Evolutionary conservation across 2,797 vertebrate genomes (phyloP), one percentile per base, ranked within the genome.

Genomic region (Rhynchotus rufescens): DNA sequence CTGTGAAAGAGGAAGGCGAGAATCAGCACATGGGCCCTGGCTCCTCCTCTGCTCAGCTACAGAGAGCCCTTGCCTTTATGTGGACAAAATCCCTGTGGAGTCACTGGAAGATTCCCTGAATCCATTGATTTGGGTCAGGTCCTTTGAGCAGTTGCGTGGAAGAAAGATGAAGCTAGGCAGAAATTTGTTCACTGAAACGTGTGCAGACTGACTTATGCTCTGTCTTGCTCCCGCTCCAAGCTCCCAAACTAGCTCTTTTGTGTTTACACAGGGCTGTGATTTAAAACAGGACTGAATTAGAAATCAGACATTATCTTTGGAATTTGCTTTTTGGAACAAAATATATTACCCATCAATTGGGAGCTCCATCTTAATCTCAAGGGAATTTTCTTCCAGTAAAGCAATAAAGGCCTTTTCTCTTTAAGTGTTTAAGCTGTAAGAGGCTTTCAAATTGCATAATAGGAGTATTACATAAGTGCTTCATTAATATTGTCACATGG

Each of bases 391-490:
- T 90, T 64, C 60, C 34, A 22, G 42, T 6, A 2, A 80, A 92
- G 60, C 54, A 94, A 94, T 89, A 88, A 94, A 83, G 67, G 32
- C 52, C 47, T 72, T 21, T 60, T 88, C 60, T 94, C 84, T 36
- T 65, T 81, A 73, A 92, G 78, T 81, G 78, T 80, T 89, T 78
- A 59, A 67, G 74, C 56, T 72, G 10, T 65, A 94, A 95, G 89
- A 94, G n/a, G 92, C 84, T 94, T 96, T 96, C 66, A 22, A 72
- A 80, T 66, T 85, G 81, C 49, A 11, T 51, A 45, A 88, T 65
- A 68, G 86, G 44, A 81, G 67, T 73, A 83, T 87, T 90, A 88
- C 56, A 8, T 73, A 95, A 94, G 67, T 14, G 44, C 60, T 93
- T 92, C 81, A 40, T 80, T 94, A 91, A 76, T 34, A 49, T 47